Evolutionary conservation across 2,797 vertebrate genomes (phyloP), one percentile per base, ranked within the genome.

Genomic region (Sebastes itinus): DNA sequence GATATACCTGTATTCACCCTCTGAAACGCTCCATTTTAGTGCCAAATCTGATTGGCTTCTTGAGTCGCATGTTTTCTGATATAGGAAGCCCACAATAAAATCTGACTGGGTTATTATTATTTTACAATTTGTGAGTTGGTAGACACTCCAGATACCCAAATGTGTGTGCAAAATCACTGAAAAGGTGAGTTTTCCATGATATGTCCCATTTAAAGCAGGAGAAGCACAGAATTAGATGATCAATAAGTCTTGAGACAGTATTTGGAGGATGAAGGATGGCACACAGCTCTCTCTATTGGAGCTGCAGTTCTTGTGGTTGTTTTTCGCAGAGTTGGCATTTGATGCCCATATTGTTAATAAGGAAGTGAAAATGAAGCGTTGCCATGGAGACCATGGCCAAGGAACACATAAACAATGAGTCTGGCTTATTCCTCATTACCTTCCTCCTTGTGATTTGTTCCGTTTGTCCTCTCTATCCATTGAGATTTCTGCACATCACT

Each of bases 331-430:
- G 72, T 76, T 63, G 80, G 74, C 87, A 77, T 66, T 73, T 81
- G 72, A 33, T n/a, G 70, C 75, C 78, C 62, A 11, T 46, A 52
- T 60, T 76, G 64, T 86, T 74, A 64, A 87, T 75, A 52, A 72
- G 85, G 92, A 95, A 95, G 86, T 93, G 80, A 89, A 91, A 93
- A 89, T 30, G 22, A 80, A 63, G 5, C 1, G 60, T 93, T 79
- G 11, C 89, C 81, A 85, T 35, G 55, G 91, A 68, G 77, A 93
- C 84, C 0, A 2, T 77, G 18, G 35, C 35, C 62, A 11, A 64
- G 58, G 60, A 77, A 87, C 77, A 89, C 79, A 94, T 63, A 81
- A 86, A 84, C 72, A 80, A 35, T 20, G 38, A 78, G 38, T 62
- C 11, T 67, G 80, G 81, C 23, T 73, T 74, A 80, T 27, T 59